Percentiles rank a stretch among this genome's conserved stretches.
Conservation (phyloP, 2,797 vertebrate genomes). For the Enteromius paludinosus region DNA sequence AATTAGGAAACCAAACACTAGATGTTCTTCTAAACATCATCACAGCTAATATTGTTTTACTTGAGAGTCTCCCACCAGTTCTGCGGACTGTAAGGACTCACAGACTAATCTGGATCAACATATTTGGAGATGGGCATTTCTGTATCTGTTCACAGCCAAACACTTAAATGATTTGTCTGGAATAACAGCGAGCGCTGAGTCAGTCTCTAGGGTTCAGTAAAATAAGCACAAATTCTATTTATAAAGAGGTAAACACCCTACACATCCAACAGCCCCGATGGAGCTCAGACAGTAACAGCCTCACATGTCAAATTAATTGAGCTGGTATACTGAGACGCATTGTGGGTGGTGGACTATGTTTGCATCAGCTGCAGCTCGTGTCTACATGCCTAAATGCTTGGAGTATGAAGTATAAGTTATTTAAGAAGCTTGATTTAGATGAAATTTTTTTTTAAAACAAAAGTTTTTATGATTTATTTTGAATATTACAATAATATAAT, state of each 20-base stretch:
- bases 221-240: slow-evolving; percentile 33
- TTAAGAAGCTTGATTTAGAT: neutral
- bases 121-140: no score
- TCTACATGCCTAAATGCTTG: neutral
- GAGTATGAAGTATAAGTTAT: neutral
- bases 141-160: no score
- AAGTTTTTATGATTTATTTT: no score
- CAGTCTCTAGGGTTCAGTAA: slow-evolving; percentile 19
- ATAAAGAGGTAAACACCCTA: slow-evolving; percentile 12
- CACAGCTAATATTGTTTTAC: slow-evolving; percentile 20
- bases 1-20: slow-evolving; percentile 53
- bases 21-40: slow-evolving; percentile 20
- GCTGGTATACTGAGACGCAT: slow-evolving; percentile 19
- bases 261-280: slow-evolving; percentile 21
- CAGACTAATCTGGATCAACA: neutral
- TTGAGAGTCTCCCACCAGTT: neutral
- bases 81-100: neutral
- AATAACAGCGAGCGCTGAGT: neutral
- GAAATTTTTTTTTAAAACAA: no score
- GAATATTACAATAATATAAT: no score
- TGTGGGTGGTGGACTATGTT: neutral
- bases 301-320: slow-evolving; percentile 29
- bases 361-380: neutral
- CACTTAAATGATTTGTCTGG: neutral
- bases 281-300: slow-evolving; percentile 15